Percentiles rank a stretch among this genome's conserved stretches.
Evolutionary conservation across 2,113 vertebrate species (phyloP).

Genomic region (Labeo rohita): DNA sequence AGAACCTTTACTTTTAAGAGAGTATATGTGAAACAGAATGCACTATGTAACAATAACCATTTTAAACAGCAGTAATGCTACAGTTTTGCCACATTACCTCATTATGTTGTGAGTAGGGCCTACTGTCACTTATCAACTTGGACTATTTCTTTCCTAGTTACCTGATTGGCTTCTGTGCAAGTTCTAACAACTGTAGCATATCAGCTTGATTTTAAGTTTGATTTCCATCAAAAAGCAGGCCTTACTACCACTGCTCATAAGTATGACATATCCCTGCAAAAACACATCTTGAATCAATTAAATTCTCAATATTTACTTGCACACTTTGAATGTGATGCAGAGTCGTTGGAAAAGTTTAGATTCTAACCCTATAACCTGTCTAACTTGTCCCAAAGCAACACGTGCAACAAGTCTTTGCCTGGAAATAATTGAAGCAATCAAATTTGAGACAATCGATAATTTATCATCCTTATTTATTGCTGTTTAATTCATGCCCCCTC

Average conservation of each 20-base stretch:
- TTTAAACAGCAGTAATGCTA: not conserved
- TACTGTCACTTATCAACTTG: not conserved
- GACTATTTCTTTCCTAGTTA: too few species aligned
- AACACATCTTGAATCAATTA: not conserved
- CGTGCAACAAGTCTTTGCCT: slow-evolving; percentile 29
- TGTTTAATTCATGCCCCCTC: slow-evolving; percentile 39
- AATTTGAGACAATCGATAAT: slow-evolving; percentile 22
- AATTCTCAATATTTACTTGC: not conserved
- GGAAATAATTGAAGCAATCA: slow-evolving; percentile 46
- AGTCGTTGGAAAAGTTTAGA: not conserved
- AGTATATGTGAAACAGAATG: not conserved
- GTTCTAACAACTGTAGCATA: not conserved
- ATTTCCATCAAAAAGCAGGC: not conserved
- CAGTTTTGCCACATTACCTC: not conserved
- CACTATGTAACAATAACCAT: not conserved
- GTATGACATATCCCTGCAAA: not conserved
- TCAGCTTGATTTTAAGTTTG: not conserved
- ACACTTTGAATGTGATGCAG: not conserved
- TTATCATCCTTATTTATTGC: slow-evolving; percentile 55
- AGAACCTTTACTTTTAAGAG: too few species aligned
- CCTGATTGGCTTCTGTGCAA: not conserved
- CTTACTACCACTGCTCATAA: not conserved
- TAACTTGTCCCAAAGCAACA: slow-evolving; percentile 7
- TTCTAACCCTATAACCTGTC: slow-evolving; percentile 21
- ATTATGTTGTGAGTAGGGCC: not conserved